Conservation (phyloP, 2,113 vertebrate species). For the Bambusicola thoracicus region DNA sequence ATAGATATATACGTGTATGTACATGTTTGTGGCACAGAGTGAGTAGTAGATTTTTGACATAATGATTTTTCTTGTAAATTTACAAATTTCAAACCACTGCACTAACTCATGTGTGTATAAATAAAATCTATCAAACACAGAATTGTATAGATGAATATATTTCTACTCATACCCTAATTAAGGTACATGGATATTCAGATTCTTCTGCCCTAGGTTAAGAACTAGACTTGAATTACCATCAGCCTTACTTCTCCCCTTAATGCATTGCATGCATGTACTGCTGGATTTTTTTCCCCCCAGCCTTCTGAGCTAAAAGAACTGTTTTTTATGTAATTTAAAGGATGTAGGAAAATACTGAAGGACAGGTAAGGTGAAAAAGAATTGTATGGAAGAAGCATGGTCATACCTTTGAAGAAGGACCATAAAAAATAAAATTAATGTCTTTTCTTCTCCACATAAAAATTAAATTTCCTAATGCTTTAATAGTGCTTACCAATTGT, state of each 20-base stretch:
- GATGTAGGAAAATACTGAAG: not conserved
- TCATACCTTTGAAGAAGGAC: not conserved
- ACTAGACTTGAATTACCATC: not conserved
- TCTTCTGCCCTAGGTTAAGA: not conserved
- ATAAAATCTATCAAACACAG: not conserved
- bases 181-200: not conserved
- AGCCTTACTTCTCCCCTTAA: not conserved
- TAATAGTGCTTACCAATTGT: not conserved
- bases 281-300: not conserved
- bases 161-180: not conserved
- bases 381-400: not conserved
- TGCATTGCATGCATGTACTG: not conserved
- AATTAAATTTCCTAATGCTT: not conserved
- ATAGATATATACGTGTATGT: not conserved
- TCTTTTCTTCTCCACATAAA: not conserved
- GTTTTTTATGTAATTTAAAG: not conserved
- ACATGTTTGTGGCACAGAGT: not conserved
- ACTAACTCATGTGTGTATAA: not conserved
- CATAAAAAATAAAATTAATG: conserved; percentile 7
- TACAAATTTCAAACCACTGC: not conserved
- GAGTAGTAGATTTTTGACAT: not conserved
- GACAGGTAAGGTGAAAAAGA: not conserved
- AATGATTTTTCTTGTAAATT: not conserved
- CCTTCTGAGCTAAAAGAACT: not conserved
- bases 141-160: not conserved